These are phyloP conservation scores for Acrobasis suavella DNA, from an alignment of 2,888 invertebrate genomes.

Conservation along the genomic window DNA sequence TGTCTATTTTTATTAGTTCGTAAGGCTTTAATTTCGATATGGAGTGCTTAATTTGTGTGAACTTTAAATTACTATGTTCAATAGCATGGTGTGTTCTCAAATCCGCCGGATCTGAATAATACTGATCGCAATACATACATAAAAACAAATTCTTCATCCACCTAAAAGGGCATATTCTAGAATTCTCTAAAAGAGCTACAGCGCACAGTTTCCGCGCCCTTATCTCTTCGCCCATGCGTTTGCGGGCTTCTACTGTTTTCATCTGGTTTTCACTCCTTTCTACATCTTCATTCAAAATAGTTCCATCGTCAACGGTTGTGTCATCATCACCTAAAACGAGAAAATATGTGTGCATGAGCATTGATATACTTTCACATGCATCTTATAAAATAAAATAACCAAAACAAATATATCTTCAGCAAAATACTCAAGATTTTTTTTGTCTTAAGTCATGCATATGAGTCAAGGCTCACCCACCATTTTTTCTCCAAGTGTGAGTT, in stretches of 20 bases:
- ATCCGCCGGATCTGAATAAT: slow-evolving; percentile 55
- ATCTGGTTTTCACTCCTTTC: slow-evolving; percentile 29
- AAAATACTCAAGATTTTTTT: neutral
- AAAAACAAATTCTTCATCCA: slow-evolving; percentile 68
- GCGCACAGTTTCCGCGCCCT: slow-evolving; percentile 57
- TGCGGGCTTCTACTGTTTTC: slow-evolving; percentile 23
- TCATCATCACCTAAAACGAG: slow-evolving; percentile 69
- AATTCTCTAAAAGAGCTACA: slow-evolving; percentile 53
- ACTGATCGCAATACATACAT: slow-evolving; percentile 66
- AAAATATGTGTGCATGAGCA: slow-evolving; percentile 54
- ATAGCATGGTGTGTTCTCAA: slow-evolving; percentile 50
- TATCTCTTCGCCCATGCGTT: slow-evolving; percentile 42
- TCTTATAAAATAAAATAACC: neutral
- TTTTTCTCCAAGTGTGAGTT: slow-evolving; percentile 29
- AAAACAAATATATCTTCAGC: neutral
- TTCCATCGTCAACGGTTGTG: slow-evolving; percentile 30
- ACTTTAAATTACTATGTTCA: slow-evolving; percentile 44
- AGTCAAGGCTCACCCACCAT: slow-evolving; percentile 20
- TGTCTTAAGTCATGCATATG: neutral
- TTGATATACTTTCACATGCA: slow-evolving; percentile 37
- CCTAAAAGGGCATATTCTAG: slow-evolving; percentile 67
- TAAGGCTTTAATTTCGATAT: slow-evolving; percentile 59
- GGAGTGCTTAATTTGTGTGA: slow-evolving; percentile 47
- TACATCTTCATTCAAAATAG: slow-evolving; percentile 19
- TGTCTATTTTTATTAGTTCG: slow-evolving; percentile 67